These are phyloP conservation scores for Muntiacus muntjak DNA, from an alignment of 2,113 vertebrate genomes.

Conservation along the genomic window DNA sequence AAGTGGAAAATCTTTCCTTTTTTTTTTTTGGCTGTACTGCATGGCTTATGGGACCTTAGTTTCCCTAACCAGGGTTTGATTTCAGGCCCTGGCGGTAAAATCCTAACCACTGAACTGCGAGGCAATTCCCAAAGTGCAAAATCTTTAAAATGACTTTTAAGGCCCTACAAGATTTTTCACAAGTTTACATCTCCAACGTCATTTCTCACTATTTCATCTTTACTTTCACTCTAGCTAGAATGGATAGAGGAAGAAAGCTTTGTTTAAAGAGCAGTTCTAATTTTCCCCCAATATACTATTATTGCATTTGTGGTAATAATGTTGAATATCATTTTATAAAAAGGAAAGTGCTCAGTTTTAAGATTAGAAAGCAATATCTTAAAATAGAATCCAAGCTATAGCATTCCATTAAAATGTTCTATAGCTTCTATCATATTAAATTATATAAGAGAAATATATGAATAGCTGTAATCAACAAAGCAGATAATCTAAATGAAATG, in stretches of 20 bases:
- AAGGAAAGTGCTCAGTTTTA: neutral
- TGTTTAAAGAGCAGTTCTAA: neutral
- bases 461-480: neutral
- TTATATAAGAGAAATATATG: neutral
- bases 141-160: neutral
- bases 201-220: neutral
- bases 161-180: neutral
- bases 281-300: neutral
- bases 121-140: neutral
- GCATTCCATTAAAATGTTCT: neutral
- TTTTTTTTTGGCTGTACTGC: neutral
- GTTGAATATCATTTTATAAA: neutral
- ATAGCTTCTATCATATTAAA: neutral
- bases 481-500: neutral
- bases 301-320: neutral
- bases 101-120: neutral
- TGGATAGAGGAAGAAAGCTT: neutral
- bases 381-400: slow-evolving; percentile 31
- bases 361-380: neutral
- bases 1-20: neutral
- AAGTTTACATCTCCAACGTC: neutral
- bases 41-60: neutral
- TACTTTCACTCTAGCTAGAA: neutral
- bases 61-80: neutral
- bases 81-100: neutral